These are phyloP conservation scores for Misgurnus anguillicaudatus DNA, from an alignment of 2,113 vertebrate genomes.

Conservation along the genomic window DNA sequence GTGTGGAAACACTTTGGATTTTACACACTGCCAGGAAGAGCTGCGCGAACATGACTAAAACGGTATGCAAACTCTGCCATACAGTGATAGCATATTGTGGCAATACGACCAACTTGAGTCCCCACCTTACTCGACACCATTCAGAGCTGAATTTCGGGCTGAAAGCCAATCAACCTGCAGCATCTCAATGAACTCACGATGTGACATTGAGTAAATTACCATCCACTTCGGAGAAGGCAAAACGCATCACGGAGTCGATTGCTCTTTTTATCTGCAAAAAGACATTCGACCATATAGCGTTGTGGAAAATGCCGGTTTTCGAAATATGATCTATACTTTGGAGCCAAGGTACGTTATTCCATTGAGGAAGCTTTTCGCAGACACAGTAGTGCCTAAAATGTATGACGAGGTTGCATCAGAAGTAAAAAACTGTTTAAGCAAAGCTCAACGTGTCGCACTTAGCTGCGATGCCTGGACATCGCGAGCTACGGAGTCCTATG, in stretches of 20 bases:
- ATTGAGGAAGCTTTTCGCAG: neutral
- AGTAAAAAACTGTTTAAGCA: neutral
- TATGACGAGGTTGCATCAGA: slow-evolving; percentile 18
- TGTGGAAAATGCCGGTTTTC: slow-evolving; percentile 28
- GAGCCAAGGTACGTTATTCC: slow-evolving; percentile 10
- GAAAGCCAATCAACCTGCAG: neutral
- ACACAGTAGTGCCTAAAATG: neutral
- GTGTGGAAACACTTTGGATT: neutral
- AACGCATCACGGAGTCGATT: neutral
- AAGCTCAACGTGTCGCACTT: neutral
- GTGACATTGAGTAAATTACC: neutral
- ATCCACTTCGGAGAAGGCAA: neutral
- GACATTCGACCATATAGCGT: neutral
- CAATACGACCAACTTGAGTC: neutral
- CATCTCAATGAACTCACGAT: neutral
- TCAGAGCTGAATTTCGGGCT: neutral
- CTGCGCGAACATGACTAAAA: neutral
- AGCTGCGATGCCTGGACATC: slow-evolving; percentile 13
- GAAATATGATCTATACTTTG: slow-evolving; percentile 23
- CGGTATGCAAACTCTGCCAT: neutral
- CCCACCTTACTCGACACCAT: neutral
- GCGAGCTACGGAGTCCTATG: slow-evolving; percentile 1
- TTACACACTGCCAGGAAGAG: neutral
- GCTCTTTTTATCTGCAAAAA: slow-evolving; percentile 23
- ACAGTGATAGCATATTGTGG: neutral